Conservation (phyloP, 1,140 invertebrate genomes). For the Pissodes strobi region DNA sequence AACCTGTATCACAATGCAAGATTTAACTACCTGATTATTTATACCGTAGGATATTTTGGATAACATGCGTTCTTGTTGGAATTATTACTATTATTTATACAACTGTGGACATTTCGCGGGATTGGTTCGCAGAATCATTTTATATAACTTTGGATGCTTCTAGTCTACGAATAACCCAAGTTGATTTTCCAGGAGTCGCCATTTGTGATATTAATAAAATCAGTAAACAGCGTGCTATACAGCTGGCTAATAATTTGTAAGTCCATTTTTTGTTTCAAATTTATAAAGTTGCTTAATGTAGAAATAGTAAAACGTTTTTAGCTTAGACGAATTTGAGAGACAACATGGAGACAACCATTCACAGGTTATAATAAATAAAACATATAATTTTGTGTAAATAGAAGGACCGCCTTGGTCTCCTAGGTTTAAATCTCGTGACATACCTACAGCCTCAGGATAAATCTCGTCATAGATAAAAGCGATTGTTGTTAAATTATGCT, state of each 20-base stretch:
- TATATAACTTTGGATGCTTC: slow-evolving; percentile 58
- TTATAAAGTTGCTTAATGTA: too few relatives aligned
- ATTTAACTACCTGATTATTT: background rate
- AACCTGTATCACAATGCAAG: background rate
- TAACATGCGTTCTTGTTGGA: background rate
- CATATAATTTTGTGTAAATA: too few relatives aligned
- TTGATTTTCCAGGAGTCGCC: slow-evolving; percentile 61
- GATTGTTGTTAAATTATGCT: too few relatives aligned
- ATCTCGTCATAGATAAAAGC: too few relatives aligned
- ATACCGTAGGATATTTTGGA: slow-evolving; percentile 29
- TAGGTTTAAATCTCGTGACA: too few relatives aligned
- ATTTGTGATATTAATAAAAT: slow-evolving; percentile 63
- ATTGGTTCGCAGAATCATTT: slow-evolving; percentile 55
- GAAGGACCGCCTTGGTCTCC: too few relatives aligned
- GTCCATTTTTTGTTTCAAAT: slow-evolving; percentile 27
- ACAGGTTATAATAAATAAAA: too few relatives aligned
- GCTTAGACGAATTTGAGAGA: too few relatives aligned
- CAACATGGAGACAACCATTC: too few relatives aligned
- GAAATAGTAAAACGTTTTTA: too few relatives aligned
- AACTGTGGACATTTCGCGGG: slow-evolving; percentile 47
- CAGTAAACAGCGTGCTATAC: slow-evolving; percentile 52
- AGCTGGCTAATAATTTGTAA: slow-evolving; percentile 53
- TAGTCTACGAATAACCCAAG: slow-evolving; percentile 57
- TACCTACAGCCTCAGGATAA: too few relatives aligned
- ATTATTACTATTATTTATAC: background rate